Conservation (phyloP, 1,140 invertebrate species). For the Nomia melanderi region DNA sequence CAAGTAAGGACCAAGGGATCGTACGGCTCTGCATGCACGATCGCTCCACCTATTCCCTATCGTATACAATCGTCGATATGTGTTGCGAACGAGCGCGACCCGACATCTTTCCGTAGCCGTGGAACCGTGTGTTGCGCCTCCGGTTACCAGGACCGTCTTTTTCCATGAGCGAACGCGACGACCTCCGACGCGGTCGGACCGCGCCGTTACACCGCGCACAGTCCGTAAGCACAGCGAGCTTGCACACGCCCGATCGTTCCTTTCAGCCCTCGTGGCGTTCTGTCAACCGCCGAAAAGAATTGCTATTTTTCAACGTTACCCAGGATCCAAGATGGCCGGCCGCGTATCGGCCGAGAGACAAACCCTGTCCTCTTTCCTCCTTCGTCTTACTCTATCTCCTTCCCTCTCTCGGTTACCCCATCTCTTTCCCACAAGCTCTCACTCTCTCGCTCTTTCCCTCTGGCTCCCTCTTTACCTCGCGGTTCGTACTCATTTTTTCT, state of each 20-base stretch:
- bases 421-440: slow-evolving; percentile 7
- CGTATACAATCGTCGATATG: not conserved
- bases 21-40: not conserved
- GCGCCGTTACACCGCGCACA: slow-evolving; percentile 28
- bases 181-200: slow-evolving; percentile 6
- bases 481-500: slow-evolving; percentile 15
- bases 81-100: slow-evolving; percentile 32
- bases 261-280: slow-evolving; percentile 65
- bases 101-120: slow-evolving; percentile 49
- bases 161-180: slow-evolving; percentile 28
- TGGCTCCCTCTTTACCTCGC: slow-evolving; percentile 44
- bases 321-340: slow-evolving; percentile 77
- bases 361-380: slow-evolving; percentile 51
- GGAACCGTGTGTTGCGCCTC: slow-evolving; percentile 35
- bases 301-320: slow-evolving; percentile 71
- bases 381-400: slow-evolving; percentile 25
- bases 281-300: slow-evolving; percentile 67
- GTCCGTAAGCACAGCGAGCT: slow-evolving; percentile 3
- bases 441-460: slow-evolving; percentile 18
- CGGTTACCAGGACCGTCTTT: slow-evolving; percentile 44
- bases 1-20: slow-evolving; percentile 77
- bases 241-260: slow-evolving; percentile 33
- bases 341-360: slow-evolving; percentile 65
- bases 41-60: slow-evolving; percentile 1
- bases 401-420: not conserved